phyloP scores from a whole-genome alignment of 2,113 vertebrate genomes.

The Channa argus region DNA sequence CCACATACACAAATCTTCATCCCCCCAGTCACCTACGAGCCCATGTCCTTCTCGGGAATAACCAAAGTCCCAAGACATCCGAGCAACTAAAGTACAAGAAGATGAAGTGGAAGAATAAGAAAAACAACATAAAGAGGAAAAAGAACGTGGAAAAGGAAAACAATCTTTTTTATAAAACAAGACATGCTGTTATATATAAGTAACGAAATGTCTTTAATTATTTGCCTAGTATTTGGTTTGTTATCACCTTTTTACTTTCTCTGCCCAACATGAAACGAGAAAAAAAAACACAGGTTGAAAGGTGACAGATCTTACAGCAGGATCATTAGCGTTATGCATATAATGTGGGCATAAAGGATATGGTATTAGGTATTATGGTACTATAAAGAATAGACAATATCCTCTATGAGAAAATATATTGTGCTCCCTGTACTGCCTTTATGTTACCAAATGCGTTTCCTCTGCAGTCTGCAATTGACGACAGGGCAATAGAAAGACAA shows the following conservation, averaged over 20 bases:
- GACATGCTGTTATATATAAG: conserved; percentile 2
- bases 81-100: conserved; percentile 50
- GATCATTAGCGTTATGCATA: conserved; percentile 38
- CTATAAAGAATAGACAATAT: conserved; percentile 41
- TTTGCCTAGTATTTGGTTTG: background rate
- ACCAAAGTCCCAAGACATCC: conserved; percentile 72
- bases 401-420: conserved; percentile 29
- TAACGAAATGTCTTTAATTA: background rate
- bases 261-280: background rate
- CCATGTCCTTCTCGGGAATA: conserved; percentile 66
- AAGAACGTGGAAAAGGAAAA: conserved; percentile 15
- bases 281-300: conserved; percentile 11
- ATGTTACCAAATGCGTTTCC: conserved; percentile 39
- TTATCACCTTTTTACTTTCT: background rate
- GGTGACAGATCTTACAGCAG: conserved; percentile 1
- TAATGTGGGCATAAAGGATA: conserved; percentile 18
- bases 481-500: conserved; percentile 44
- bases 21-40: conserved; percentile 67
- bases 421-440: conserved; percentile 19
- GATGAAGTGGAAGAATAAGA: conserved; percentile 10
- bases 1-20: conserved; percentile 83
- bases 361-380: conserved; percentile 27
- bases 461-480: conserved; percentile 39
- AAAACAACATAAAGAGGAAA: conserved; percentile 8
- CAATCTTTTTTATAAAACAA: background rate